phyloP scores from a whole-genome alignment of 2,888 invertebrate genomes.

The Julus scanicus region DNA sequence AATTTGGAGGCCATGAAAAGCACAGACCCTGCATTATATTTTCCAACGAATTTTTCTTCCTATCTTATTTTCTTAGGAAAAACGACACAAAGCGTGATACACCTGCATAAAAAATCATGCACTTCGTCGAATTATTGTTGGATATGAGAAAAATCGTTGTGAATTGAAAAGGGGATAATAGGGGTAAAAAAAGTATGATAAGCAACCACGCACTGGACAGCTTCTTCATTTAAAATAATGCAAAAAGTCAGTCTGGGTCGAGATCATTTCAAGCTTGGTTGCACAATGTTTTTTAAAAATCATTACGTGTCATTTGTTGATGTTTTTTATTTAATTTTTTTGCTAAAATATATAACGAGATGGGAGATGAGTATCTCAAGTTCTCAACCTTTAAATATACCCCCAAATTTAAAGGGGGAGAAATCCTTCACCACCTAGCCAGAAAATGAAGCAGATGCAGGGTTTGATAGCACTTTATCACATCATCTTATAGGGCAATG shows the following conservation, averaged over 20 bases:
- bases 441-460: neutral
- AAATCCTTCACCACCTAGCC: neutral
- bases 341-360: neutral
- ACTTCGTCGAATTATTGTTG: slow-evolving; percentile 23
- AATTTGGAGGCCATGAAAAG: slow-evolving; percentile 24
- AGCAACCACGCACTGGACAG: neutral
- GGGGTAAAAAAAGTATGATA: neutral
- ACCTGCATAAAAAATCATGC: neutral
- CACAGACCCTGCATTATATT: neutral
- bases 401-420: neutral
- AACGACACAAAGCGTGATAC: slow-evolving; percentile 42
- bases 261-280: neutral
- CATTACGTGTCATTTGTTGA: slow-evolving; percentile 11
- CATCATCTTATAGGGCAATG: neutral
- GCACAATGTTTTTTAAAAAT: neutral
- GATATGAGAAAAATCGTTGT: slow-evolving; percentile 2
- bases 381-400: neutral
- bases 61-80: slow-evolving; percentile 36
- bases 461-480: neutral
- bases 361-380: neutral
- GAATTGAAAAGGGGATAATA: neutral
- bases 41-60: slow-evolving; percentile 2
- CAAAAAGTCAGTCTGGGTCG: slow-evolving; percentile 36
- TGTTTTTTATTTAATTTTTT: neutral
- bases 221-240: neutral